A percentile compares a stretch with the other conserved stretches of the same genome.
Conservation (phyloP, 2,113 vertebrate genomes). For the Columba janthina region DNA sequence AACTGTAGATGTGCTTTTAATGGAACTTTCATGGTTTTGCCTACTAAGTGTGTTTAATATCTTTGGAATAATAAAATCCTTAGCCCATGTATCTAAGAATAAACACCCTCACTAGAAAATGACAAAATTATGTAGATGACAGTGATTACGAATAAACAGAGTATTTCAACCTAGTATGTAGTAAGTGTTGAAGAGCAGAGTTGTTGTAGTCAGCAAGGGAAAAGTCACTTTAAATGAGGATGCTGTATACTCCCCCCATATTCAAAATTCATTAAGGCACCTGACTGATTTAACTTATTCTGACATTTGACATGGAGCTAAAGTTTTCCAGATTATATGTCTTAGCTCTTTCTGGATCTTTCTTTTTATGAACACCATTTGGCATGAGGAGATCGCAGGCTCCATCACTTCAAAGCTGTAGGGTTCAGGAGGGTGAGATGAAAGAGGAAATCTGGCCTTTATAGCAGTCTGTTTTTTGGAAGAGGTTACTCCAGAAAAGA, state of each 20-base stretch:
- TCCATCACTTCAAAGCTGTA: background rate
- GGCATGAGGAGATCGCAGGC: background rate
- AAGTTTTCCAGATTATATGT: background rate
- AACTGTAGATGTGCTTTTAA: background rate
- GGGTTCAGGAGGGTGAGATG: background rate
- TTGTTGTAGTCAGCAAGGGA: background rate
- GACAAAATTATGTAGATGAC: background rate
- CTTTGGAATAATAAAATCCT: background rate
- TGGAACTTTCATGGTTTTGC: background rate
- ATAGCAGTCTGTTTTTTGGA: background rate
- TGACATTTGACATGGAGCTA: background rate
- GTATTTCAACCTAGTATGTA: background rate
- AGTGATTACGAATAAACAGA: background rate
- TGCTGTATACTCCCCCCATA: background rate
- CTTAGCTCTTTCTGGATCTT: background rate
- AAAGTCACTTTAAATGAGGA: background rate
- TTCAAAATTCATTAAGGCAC: background rate
- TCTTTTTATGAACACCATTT: background rate
- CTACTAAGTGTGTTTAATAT: background rate
- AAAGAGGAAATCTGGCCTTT: background rate
- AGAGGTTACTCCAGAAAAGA: background rate
- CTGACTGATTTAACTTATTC: background rate
- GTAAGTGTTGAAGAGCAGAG: background rate
- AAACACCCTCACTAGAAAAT: background rate
- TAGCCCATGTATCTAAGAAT: background rate